Conservation (phyloP, 2,797 vertebrate genomes). For the Strix occidentalis region DNA sequence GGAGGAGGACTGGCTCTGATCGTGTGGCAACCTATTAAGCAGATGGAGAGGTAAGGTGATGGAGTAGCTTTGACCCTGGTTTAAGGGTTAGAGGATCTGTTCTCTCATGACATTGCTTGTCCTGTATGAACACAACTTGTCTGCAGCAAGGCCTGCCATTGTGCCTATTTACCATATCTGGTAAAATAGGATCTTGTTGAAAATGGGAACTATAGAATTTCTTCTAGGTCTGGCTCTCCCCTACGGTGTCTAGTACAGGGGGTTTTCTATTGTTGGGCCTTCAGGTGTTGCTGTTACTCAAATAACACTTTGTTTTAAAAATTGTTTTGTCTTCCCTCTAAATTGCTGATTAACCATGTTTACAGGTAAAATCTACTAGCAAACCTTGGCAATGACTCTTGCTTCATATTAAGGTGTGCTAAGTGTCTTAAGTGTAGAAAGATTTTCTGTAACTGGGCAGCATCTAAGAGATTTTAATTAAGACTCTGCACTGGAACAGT, state of each 20-base stretch:
- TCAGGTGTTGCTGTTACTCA: not conserved
- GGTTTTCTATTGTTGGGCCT: not conserved
- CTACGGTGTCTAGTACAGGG: not conserved
- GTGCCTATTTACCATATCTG: accelerated
- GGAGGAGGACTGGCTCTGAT: not conserved
- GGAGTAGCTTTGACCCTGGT: not conserved
- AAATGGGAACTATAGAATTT: not conserved
- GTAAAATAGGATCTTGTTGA: not conserved
- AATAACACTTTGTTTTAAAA: not conserved
- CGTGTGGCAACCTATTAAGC: not conserved
- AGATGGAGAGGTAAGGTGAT: not conserved
- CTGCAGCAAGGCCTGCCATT: accelerated
- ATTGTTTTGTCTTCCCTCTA: not conserved
- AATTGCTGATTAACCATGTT: not conserved
- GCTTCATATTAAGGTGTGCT: conserved; percentile 11
- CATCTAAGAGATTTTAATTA: conserved; percentile 67
- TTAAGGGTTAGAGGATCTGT: not conserved
- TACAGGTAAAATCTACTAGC: not conserved
- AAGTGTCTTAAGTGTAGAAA: conserved; percentile 33
- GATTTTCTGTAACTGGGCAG: conserved; percentile 66
- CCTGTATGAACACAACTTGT: accelerated
- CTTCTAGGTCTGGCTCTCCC: not conserved
- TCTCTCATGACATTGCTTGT: accelerated
- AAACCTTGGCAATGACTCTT: not conserved
- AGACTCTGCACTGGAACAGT: conserved; percentile 51